Evolutionary conservation across 2,797 vertebrate species (phyloP).

Genomic region (Euthynnus affinis): DNA sequence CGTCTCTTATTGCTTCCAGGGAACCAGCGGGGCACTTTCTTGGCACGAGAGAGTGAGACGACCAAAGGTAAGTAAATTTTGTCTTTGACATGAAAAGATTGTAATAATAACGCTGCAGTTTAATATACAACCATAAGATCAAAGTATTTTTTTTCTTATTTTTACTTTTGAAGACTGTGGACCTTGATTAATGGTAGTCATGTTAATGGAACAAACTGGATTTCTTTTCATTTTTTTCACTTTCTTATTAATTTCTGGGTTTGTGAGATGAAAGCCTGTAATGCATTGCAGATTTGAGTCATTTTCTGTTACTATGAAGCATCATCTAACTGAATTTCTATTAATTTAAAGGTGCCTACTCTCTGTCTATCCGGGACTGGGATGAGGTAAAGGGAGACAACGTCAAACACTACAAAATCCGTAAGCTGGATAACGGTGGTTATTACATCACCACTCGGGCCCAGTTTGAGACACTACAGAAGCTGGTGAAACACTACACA

Average conservation of each 20-base stretch:
- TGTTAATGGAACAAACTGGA: too few relatives aligned
- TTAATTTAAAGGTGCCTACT: slow-evolving; percentile 90
- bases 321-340: background rate
- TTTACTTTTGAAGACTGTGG: background rate
- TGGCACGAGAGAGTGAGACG: slow-evolving; percentile 98
- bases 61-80: slow-evolving; percentile 91
- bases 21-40: slow-evolving; percentile 95
- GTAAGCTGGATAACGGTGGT: slow-evolving; percentile 97
- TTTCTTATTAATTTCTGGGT: too few relatives aligned
- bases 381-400: slow-evolving; percentile 96
- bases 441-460: slow-evolving; percentile 98
- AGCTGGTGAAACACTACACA: slow-evolving; percentile 97
- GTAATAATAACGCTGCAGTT: background rate
- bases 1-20: slow-evolving; percentile 94
- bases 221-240: too few relatives aligned
- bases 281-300: background rate
- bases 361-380: slow-evolving; percentile 97
- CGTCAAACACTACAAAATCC: slow-evolving; percentile 99
- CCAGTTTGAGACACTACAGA: slow-evolving; percentile 96
- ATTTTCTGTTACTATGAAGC: background rate
- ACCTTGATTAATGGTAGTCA: background rate
- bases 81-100: background rate
- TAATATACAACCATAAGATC: background rate
- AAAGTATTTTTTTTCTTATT: background rate
- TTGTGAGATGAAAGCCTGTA: too few relatives aligned